Conservation (phyloP, 2,113 vertebrate genomes). For the Chaetura pelagica region DNA sequence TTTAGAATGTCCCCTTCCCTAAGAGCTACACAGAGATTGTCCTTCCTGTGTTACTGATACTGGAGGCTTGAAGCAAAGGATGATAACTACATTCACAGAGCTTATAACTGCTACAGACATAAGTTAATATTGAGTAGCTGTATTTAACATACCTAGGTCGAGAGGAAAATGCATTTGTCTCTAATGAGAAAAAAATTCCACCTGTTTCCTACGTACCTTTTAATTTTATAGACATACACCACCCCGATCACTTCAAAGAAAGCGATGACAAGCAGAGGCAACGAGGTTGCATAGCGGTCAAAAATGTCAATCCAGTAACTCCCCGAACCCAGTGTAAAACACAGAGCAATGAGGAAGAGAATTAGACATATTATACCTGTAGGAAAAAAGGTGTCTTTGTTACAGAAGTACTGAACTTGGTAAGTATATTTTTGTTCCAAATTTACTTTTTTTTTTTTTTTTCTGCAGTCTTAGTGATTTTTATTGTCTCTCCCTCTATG, state of each 20-base stretch:
- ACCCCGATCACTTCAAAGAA: conserved; percentile 85
- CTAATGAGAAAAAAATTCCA: fast-evolving
- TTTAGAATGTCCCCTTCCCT: neutral
- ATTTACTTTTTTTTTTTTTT: neutral
- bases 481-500: neutral
- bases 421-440: neutral
- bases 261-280: conserved; percentile 86
- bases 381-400: neutral
- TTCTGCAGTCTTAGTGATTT: neutral
- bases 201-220: conserved; percentile 72
- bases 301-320: conserved; percentile 95
- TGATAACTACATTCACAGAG: neutral
- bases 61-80: neutral
- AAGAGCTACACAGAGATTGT: neutral
- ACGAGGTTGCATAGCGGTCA: conserved; percentile 82
- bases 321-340: conserved; percentile 87
- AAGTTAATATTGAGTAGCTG: neutral
- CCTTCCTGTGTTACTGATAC: neutral
- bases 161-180: neutral
- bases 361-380: conserved; percentile 79
- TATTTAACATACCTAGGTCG: neutral
- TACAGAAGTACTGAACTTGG: neutral
- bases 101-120: neutral
- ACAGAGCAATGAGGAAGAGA: conserved; percentile 77
- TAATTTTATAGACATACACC: conserved; percentile 81